Base-by-base conservation (phyloP, 2,797 vertebrate species). In the Leontocebus nigricollis region DNA sequence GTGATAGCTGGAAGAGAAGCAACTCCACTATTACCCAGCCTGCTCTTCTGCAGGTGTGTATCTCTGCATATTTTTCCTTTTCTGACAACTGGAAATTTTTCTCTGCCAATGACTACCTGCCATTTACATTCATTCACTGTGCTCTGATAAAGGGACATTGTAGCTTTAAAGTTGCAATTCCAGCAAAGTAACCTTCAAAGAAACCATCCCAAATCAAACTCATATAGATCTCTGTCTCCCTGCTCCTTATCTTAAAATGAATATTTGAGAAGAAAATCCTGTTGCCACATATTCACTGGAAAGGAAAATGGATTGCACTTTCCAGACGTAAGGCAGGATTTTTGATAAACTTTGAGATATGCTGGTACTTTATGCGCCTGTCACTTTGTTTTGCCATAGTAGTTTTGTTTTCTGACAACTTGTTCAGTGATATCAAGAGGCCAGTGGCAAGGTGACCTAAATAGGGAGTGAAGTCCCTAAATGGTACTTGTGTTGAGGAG, bases 121-220 rank as follows among this genome's bases (percentile, higher is more conserved):
- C 96, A 92, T 83, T 97, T 96, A 88, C 50, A 95, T 95, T 96
- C 88, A 80, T 41, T 84, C 88, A 80, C 36, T 87, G 75, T 84
- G n/a, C 64, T 80, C 88, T 95, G 94, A 95, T 86, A 91, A 96
- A 89, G 33, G 27, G 52, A 55, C 79, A 36, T 48, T 86, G 75
- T 75, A 75, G 41, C 50, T 94, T 72, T 92, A 76, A 94, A 50
- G 57, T 41, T 48, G 11, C n/a, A 81, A 88, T 90, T 77, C 50
- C 44, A 84, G 61, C 85, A 67, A 88, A 91, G 76, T 57, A 96
- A 97, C 55, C 93, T 93, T 96, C 88, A 93, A 55, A 93, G 84
- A 95, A 46, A 77, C 73, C 46, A 73, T 82, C n/a, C 39, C 50
- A 87, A 73, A 95, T 87, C 61, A 97, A 94, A 94, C 6, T 46